Evolutionary conservation across 2,888 invertebrate genomes (phyloP), one percentile per base, ranked within the genome.

Genomic region (Quadriops clusia): DNA sequence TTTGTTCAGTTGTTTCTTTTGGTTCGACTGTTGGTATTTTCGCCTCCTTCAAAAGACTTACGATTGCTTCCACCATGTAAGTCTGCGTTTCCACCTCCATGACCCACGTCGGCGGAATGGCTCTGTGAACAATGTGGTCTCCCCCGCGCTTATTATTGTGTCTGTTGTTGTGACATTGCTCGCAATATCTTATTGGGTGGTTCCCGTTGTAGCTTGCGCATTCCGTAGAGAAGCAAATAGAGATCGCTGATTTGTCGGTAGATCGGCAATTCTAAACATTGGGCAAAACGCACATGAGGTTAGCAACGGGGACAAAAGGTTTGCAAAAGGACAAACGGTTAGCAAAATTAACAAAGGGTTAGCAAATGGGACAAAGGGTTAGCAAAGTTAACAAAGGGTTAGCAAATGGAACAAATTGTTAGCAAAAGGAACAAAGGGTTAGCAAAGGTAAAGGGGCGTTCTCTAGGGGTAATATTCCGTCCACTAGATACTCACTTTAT

Each of bases 161-260:
- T 0, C 89, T 71, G 56, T 80, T 84, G 47, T 81, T 80, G 61
- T 90, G 86, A 51, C 91, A 91, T 51, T 89, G 86, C 43, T 76
- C 71, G 56, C 91, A 91, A 56, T 89, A 90, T 26, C 95, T 75
- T 39, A 97, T 91, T 2, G 98, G 98, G 54, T 90, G 86, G 57
- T 93, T 91, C 16, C 90, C 86, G 58, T 97, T 97, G 54, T 87
- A 89, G 53, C 87, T 87, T 21, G 91, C 91, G 57, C 98, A 98
- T 58, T 97, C 97, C 25, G 82, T 84, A 1, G 91, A 89, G 60
- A 97, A 97, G 56, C 98, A 98, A 27, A 95, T 91, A 6, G 90
- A 87, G 38, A 90, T 80, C 0, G 95, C 94, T 3, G 85, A 77
- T 59, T 93, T 94, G 46, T 93, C 89, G 1, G 74, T 69, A 0